Percentiles rank a stretch among this genome's conserved stretches.
phyloP scores from a whole-genome alignment of 1,140 invertebrate species.

The Tetramorium alpestre region DNA sequence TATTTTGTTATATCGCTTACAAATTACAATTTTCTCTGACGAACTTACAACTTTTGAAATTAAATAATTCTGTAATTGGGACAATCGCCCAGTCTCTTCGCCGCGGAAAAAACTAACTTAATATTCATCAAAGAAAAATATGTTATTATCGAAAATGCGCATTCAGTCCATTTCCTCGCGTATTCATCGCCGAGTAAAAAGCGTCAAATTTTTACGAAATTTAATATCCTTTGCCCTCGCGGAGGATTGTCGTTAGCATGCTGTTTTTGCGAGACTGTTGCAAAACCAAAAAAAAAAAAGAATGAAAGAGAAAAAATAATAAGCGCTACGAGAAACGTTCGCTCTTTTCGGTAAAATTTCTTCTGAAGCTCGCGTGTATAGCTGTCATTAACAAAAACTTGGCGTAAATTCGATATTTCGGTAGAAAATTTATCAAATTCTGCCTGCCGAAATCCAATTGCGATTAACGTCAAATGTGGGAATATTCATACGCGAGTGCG shows the following conservation, averaged over 20 bases:
- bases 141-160: neutral
- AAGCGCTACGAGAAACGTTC: constrained; percentile 11
- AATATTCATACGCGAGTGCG: constrained; percentile 1
- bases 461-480: constrained; percentile 32
- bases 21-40: neutral
- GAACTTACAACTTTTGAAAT: neutral
- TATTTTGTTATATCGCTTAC: neutral
- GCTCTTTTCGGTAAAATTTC: constrained; percentile 31
- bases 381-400: constrained; percentile 24
- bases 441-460: constrained; percentile 37
- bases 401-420: constrained; percentile 28
- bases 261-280: constrained; percentile 20
- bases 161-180: neutral
- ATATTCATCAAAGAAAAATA: neutral
- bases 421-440: constrained; percentile 17
- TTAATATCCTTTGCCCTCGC: constrained; percentile 39
- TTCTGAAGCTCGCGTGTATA: neutral
- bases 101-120: neutral
- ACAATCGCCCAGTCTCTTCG: neutral
- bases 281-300: constrained; percentile 19
- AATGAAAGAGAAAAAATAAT: constrained; percentile 3
- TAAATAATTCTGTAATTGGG: constrained; percentile 13
- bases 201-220: constrained; percentile 27
- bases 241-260: constrained; percentile 33
- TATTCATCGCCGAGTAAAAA: constrained; percentile 14